Evolutionary conservation across 2,888 invertebrate species (phyloP).

Genomic region (Eupeodes luniger): DNA sequence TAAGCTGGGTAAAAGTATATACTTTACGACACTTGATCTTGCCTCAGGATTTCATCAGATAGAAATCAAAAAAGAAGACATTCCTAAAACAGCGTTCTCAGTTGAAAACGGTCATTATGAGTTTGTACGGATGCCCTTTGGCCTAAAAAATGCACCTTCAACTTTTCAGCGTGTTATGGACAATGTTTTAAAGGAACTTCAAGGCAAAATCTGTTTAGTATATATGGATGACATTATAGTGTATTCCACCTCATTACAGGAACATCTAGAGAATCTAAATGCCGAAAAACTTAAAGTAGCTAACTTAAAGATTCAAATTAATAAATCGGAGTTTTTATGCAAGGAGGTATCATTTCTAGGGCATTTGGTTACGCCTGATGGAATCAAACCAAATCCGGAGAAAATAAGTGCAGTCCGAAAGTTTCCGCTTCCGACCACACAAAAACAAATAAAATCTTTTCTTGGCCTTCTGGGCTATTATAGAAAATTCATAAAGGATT

Average conservation of each 20-base stretch:
- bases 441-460: too few species aligned
- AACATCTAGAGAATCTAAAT: constrained; percentile 77
- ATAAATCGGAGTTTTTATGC: constrained; percentile 78
- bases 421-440: too few species aligned
- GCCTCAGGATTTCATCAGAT: constrained; percentile 80
- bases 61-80: constrained; percentile 74
- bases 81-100: constrained; percentile 76
- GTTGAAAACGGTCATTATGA: constrained; percentile 72
- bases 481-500: constrained; percentile 71
- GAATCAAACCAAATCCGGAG: constrained; percentile 77
- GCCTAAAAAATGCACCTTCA: too few species aligned
- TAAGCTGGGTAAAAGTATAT: not conserved
- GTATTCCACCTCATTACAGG: constrained; percentile 77
- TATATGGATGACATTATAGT: constrained; percentile 79
- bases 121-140: constrained; percentile 12
- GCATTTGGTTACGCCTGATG: constrained; percentile 77
- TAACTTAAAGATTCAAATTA: constrained; percentile 77
- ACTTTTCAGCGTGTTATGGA: too few species aligned
- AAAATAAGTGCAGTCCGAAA: constrained; percentile 57
- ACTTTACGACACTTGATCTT: constrained; percentile 73
- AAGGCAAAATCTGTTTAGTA: too few species aligned
- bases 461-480: constrained; percentile 59
- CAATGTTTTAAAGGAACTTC: too few species aligned
- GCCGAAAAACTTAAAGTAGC: constrained; percentile 15
- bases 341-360: constrained; percentile 79